Conservation (phyloP, 2,113 vertebrate genomes). For the Colius striatus region DNA sequence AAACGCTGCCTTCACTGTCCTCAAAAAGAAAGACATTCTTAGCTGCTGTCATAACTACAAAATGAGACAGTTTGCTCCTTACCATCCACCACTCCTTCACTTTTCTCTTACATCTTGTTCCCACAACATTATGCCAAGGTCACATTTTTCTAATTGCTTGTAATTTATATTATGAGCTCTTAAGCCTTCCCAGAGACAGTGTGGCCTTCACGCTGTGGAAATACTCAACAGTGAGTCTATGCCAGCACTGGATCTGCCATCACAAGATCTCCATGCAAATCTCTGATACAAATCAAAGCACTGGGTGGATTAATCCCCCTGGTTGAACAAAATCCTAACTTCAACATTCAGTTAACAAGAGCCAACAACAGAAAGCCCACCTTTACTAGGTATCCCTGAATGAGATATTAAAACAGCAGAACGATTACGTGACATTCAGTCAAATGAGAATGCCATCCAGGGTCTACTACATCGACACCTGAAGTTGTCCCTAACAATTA, state of each 20-base stretch:
- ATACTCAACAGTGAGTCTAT: not conserved
- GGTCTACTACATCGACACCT: not conserved
- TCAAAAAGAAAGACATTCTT: not conserved
- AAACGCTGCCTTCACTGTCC: not conserved
- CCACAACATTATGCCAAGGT: not conserved
- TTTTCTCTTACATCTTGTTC: not conserved
- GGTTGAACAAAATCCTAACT: not conserved
- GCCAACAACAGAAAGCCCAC: not conserved
- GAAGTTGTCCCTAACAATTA: not conserved
- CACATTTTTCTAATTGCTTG: conserved; percentile 6
- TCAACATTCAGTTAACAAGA: not conserved
- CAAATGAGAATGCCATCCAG: not conserved
- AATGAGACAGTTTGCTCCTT: not conserved
- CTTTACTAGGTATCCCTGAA: not conserved
- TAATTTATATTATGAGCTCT: not conserved
- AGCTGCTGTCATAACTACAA: not conserved
- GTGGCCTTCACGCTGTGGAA: not conserved
- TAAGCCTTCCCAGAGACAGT: not conserved
- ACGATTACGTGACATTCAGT: not conserved
- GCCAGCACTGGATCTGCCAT: not conserved
- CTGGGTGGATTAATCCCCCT: not conserved
- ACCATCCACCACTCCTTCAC: not conserved
- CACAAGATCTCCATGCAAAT: not conserved
- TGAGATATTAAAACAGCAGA: not conserved
- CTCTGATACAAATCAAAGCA: not conserved